A percentile compares a stretch with the other conserved stretches of the same genome.
Conservation (phyloP, 2,797 vertebrate genomes). For the Euphonia xanthogaster region DNA sequence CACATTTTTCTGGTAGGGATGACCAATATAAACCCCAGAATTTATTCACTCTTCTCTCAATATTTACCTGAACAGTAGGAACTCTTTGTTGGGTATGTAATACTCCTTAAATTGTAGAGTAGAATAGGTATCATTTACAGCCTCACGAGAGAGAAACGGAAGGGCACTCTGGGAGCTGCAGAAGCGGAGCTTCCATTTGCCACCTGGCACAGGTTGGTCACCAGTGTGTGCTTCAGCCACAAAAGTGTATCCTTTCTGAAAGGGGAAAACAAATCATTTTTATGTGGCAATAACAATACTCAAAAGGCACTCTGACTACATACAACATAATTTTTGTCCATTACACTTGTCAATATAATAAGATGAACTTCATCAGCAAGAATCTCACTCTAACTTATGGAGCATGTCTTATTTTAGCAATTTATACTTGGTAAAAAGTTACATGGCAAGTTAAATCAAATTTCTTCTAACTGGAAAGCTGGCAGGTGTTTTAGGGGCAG, state of each 20-base stretch:
- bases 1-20: not conserved
- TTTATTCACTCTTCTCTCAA: not conserved
- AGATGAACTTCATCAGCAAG: not conserved
- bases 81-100: slow-evolving; percentile 86
- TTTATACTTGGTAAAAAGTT: not conserved
- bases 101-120: slow-evolving; percentile 84
- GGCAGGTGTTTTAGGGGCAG: not conserved
- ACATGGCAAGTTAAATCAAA: not conserved
- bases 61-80: slow-evolving; percentile 85
- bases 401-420: not conserved
- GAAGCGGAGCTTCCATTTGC: slow-evolving; percentile 85
- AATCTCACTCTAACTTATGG: not conserved
- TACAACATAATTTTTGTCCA: not conserved
- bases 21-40: not conserved
- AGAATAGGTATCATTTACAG: slow-evolving; percentile 74
- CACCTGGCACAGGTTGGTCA: slow-evolving; percentile 57
- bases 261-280: not conserved
- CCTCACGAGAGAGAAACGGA: slow-evolving; percentile 72
- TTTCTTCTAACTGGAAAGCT: not conserved
- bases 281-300: not conserved
- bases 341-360: not conserved
- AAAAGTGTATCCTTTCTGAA: slow-evolving; percentile 89
- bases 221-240: slow-evolving; percentile 80
- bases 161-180: slow-evolving; percentile 79
- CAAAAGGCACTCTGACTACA: not conserved